Conservation (phyloP, 2,888 invertebrate species). For the Axea sp. region DNA sequence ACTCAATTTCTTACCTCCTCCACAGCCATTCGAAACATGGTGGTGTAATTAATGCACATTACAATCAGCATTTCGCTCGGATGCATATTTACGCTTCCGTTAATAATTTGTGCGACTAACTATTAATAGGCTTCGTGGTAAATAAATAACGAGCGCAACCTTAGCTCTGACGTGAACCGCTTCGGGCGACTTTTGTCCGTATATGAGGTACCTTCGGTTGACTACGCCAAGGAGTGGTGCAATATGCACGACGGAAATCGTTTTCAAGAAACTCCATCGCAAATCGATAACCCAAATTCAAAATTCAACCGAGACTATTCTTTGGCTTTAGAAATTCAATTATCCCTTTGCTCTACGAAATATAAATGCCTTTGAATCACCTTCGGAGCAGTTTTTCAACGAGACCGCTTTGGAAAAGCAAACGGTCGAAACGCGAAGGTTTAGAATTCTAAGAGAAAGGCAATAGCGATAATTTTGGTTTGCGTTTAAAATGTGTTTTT, state of each 20-base stretch:
- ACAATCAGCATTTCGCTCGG: background rate
- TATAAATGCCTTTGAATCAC: too few relatives aligned
- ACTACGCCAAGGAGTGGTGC: constrained; percentile 61
- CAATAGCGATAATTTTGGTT: too few relatives aligned
- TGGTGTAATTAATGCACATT: background rate
- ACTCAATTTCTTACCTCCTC: constrained; percentile 12
- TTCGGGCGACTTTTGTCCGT: constrained; percentile 27
- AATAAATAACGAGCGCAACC: constrained; percentile 20
- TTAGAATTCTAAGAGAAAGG: too few relatives aligned
- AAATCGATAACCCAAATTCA: background rate
- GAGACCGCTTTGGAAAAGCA: too few relatives aligned
- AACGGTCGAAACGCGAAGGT: too few relatives aligned
- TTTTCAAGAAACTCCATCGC: background rate
- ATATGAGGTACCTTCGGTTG: constrained; percentile 45
- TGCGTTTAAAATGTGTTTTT: too few relatives aligned
- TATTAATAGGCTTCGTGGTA: constrained; percentile 5
- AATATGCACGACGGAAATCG: background rate
- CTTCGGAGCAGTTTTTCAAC: too few relatives aligned
- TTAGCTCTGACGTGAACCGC: constrained; percentile 5
- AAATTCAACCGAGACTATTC: background rate
- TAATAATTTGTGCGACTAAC: constrained; percentile 9
- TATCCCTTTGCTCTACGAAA: too few relatives aligned
- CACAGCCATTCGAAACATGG: background rate
- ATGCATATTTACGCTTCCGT: constrained; percentile 17
- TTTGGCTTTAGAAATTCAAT: background rate